Evolutionary conservation across 2,888 invertebrate species (phyloP).

Genomic region (Drosophila picticornis): DNA sequence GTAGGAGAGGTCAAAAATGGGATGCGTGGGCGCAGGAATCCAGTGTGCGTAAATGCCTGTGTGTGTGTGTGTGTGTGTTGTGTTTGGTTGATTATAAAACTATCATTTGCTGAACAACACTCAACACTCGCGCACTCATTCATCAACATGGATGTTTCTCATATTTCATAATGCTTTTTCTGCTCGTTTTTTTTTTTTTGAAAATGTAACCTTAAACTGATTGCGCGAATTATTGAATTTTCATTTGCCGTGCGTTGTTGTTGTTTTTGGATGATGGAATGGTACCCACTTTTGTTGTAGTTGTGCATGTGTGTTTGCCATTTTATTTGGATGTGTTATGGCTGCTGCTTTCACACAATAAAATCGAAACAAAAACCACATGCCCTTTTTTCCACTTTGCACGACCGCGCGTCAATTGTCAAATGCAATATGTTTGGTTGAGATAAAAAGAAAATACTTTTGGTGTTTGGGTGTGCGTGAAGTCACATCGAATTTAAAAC

Average conservation of each 20-base stretch:
- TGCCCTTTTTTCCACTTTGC: slow-evolving; percentile 39
- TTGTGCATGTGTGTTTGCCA: slow-evolving; percentile 78
- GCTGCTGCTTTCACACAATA: slow-evolving; percentile 71
- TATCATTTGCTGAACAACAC: slow-evolving; percentile 43
- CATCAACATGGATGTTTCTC: slow-evolving; percentile 47
- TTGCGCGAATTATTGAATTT: slow-evolving; percentile 77
- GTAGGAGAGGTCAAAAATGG: slow-evolving; percentile 74
- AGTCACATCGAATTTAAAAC: slow-evolving; percentile 55
- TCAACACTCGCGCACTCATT: slow-evolving; percentile 56
- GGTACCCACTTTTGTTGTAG: slow-evolving; percentile 75
- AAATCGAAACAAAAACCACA: slow-evolving; percentile 65
- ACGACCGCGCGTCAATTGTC: slow-evolving; percentile 49
- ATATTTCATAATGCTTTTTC: slow-evolving; percentile 66
- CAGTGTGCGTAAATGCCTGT: slow-evolving; percentile 12
- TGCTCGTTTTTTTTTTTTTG: slow-evolving; percentile 21
- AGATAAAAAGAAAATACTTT: slow-evolving; percentile 55
- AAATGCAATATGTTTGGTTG: slow-evolving; percentile 31
- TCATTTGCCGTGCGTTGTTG: slow-evolving; percentile 56
- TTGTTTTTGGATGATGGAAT: slow-evolving; percentile 20
- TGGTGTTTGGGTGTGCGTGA: slow-evolving; percentile 41
- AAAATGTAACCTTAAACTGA: slow-evolving; percentile 63
- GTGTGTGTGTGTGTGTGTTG: slow-evolving; percentile 25
- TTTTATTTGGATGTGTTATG: slow-evolving; percentile 69
- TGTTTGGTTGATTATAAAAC: slow-evolving; percentile 71
- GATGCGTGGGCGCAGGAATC: slow-evolving; percentile 67